These are phyloP conservation scores for Aplochiton taeniatus DNA, from an alignment of 2,797 vertebrate species.

Conservation along the genomic window DNA sequence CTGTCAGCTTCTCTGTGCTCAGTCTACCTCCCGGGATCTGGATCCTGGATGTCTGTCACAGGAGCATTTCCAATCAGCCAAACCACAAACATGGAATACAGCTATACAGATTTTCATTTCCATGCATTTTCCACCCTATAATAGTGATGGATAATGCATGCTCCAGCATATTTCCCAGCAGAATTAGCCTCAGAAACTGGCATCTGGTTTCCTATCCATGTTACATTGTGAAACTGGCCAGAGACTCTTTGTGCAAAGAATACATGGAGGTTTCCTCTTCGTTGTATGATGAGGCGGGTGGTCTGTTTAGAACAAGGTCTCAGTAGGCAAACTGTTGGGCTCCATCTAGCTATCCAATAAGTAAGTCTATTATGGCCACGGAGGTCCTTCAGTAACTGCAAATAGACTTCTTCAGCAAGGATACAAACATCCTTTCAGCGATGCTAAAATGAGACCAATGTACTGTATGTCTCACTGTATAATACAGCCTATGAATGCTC, in stretches of 20 bases:
- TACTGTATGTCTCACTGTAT: constrained; percentile 6
- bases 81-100: background rate
- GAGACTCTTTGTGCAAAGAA: background rate
- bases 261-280: background rate
- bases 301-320: background rate
- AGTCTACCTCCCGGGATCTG: constrained; percentile 17
- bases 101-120: too few species aligned
- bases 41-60: constrained; percentile 20
- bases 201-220: background rate
- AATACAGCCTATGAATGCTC: constrained; percentile 28
- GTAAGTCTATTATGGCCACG: constrained; percentile 32
- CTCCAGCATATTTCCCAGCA: background rate
- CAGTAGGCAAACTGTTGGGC: constrained; percentile 27
- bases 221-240: background rate
- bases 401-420: constrained; percentile 36
- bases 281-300: constrained; percentile 25
- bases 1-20: constrained; percentile 6
- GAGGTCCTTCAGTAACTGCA: constrained; percentile 27
- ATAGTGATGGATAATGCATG: too few species aligned
- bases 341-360: constrained; percentile 34
- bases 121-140: background rate
- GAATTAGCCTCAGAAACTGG: background rate
- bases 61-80: constrained; percentile 17
- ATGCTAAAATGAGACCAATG: constrained; percentile 39
- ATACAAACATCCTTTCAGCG: constrained; percentile 46